A percentile compares a stretch with the other conserved stretches of the same genome.
Conservation (phyloP, 2,113 vertebrate genomes). For the Lophura nycthemera region DNA sequence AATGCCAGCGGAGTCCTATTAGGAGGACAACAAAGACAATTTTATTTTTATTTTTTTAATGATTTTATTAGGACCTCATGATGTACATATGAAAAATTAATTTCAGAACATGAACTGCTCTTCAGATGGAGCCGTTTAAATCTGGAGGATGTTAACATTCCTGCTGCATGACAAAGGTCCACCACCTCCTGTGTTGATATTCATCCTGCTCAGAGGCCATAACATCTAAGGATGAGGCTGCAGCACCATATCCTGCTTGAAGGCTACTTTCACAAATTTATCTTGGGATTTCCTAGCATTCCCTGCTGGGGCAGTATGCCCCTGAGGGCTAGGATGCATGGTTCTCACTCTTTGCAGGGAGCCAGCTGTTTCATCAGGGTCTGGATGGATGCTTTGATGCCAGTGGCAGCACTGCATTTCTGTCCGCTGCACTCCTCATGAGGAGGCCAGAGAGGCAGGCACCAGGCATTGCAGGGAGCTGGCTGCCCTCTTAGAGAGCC, state of each 20-base stretch:
- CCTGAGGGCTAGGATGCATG: not conserved
- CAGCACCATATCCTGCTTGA: conserved; percentile 33
- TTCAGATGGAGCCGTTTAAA: conserved; percentile 46
- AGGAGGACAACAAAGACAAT: conserved; percentile 38
- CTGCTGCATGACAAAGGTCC: conserved; percentile 38
- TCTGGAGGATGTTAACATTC: conserved; percentile 59
- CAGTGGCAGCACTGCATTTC: too few species aligned
- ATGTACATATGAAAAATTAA: conserved; percentile 69
- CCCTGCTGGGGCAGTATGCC: not conserved
- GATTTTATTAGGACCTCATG: conserved; percentile 67
- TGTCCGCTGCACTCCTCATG: rapidly evolving
- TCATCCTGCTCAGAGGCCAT: conserved; percentile 22
- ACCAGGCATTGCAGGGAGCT: not conserved
- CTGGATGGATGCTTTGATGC: not conserved
- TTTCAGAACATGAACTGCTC: conserved; percentile 55
- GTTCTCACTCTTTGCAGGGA: not conserved
- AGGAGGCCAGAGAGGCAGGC: not conserved
- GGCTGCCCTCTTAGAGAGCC: not conserved
- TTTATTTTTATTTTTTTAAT: not conserved
- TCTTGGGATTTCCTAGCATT: conserved; percentile 3
- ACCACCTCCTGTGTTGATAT: not conserved
- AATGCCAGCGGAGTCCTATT: conserved; percentile 6
- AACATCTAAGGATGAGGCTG: not conserved
- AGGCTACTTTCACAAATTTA: conserved; percentile 11
- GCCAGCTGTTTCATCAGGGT: not conserved